phyloP scores from a whole-genome alignment of 2,888 invertebrate genomes.

The Sipha maydis region DNA sequence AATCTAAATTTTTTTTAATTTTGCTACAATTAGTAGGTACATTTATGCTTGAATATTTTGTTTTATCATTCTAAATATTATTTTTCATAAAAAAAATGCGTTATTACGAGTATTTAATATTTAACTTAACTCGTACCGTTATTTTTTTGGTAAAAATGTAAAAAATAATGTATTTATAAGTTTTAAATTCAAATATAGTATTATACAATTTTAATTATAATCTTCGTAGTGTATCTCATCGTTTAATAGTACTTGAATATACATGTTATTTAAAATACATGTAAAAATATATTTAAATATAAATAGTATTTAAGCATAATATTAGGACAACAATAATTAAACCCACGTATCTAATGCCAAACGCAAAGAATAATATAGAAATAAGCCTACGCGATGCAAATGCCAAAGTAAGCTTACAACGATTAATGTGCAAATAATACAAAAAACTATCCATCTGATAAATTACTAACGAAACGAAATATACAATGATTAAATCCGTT shows the following conservation, averaged over 20 bases:
- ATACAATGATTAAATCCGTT: neutral
- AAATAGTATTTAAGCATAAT: neutral
- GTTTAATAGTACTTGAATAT: neutral
- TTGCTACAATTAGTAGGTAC: too few relatives aligned
- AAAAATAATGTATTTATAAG: too few relatives aligned
- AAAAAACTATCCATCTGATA: constrained; percentile 8
- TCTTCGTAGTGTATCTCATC: too few relatives aligned
- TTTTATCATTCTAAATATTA: too few relatives aligned
- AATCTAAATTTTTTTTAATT: too few relatives aligned
- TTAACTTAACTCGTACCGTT: too few relatives aligned
- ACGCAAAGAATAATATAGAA: neutral
- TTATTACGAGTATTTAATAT: too few relatives aligned
- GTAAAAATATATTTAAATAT: neutral
- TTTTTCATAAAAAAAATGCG: too few relatives aligned
- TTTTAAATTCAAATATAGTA: neutral
- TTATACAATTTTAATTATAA: neutral
- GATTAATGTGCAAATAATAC: constrained; percentile 21
- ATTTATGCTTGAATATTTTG: too few relatives aligned
- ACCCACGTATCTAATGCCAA: neutral
- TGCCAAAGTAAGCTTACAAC: neutral
- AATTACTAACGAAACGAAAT: neutral
- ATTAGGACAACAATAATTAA: neutral
- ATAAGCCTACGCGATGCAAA: neutral
- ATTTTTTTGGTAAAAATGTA: too few relatives aligned
- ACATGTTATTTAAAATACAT: neutral